Evolutionary conservation across 2,888 invertebrate genomes (phyloP).

Genomic region (Charanyca ferruginea): DNA sequence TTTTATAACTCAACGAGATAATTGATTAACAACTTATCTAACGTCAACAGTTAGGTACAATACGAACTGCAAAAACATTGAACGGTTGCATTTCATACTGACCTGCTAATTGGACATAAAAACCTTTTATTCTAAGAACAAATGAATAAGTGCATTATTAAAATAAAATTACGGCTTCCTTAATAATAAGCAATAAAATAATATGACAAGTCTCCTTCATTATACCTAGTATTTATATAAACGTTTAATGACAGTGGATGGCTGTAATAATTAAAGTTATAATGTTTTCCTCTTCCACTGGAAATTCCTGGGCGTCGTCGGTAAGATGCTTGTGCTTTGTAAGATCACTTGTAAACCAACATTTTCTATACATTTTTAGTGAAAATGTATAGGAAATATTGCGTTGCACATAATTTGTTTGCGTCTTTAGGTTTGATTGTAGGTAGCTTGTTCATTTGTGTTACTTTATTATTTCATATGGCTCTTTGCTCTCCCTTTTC

Average conservation of each 20-base stretch:
- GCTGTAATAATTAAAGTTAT: constrained; percentile 42
- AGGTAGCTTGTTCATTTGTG: constrained; percentile 40
- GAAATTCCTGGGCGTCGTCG: constrained; percentile 71
- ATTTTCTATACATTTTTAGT: not conserved
- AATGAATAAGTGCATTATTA: constrained; percentile 29
- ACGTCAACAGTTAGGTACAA: constrained; percentile 14
- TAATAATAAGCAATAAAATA: constrained; percentile 34
- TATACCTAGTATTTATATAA: constrained; percentile 28
- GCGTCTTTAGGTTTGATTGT: constrained; percentile 5
- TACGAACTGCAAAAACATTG: constrained; percentile 18
- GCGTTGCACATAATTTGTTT: not conserved
- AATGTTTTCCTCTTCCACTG: constrained; percentile 73
- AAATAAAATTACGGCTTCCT: constrained; percentile 28
- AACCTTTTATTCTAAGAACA: constrained; percentile 48
- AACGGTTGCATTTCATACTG: constrained; percentile 23
- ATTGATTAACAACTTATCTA: constrained; percentile 12
- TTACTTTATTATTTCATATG: not conserved
- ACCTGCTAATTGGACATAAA: constrained; percentile 48
- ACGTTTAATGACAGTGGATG: constrained; percentile 31
- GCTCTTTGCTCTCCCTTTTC: not conserved
- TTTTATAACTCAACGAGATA: constrained; percentile 21
- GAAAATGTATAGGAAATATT: not conserved
- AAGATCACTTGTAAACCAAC: constrained; percentile 61
- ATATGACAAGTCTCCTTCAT: constrained; percentile 34
- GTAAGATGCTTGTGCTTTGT: constrained; percentile 85